Evolutionary conservation across 2,888 invertebrate species (phyloP).

Genomic region (Ectemnius lituratus): DNA sequence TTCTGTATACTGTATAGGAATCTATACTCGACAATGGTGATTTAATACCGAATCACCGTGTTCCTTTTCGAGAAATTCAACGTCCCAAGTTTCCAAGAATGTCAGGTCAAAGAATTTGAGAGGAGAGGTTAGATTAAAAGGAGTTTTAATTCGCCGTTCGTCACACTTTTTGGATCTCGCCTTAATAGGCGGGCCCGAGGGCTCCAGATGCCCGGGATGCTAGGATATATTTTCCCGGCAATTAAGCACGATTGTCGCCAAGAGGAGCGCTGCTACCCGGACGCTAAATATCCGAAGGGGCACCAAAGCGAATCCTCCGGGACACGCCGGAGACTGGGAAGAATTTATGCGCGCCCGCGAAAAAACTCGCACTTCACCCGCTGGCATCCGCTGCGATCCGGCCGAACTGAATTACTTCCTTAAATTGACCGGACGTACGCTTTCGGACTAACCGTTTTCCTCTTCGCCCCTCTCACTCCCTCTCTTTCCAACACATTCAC

Average conservation of each 20-base stretch:
- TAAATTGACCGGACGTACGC: slow-evolving; percentile 41
- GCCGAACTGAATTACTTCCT: slow-evolving; percentile 35
- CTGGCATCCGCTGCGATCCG: slow-evolving; percentile 23
- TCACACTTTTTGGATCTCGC: neutral
- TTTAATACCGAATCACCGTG: too few species aligned
- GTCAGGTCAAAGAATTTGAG: too few species aligned
- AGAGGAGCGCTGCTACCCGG: slow-evolving; percentile 38
- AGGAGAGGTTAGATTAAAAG: neutral
- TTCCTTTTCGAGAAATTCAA: too few species aligned
- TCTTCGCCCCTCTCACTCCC: too few species aligned
- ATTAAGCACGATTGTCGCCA: slow-evolving; percentile 55
- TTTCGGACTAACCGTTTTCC: too few species aligned
- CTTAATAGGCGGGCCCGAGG: neutral
- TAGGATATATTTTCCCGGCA: slow-evolving; percentile 41
- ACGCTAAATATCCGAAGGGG: slow-evolving; percentile 41
- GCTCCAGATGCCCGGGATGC: neutral
- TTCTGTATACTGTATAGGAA: too few species aligned
- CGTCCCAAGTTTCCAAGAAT: too few species aligned
- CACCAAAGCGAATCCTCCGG: slow-evolving; percentile 22
- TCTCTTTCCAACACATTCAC: too few species aligned
- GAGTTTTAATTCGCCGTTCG: neutral
- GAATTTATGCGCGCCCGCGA: slow-evolving; percentile 40
- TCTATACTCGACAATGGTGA: too few species aligned
- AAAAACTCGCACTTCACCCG: slow-evolving; percentile 8
- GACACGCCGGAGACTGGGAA: slow-evolving; percentile 17